Conservation (phyloP, 2,888 invertebrate species). For the Diarsia dahlii region DNA sequence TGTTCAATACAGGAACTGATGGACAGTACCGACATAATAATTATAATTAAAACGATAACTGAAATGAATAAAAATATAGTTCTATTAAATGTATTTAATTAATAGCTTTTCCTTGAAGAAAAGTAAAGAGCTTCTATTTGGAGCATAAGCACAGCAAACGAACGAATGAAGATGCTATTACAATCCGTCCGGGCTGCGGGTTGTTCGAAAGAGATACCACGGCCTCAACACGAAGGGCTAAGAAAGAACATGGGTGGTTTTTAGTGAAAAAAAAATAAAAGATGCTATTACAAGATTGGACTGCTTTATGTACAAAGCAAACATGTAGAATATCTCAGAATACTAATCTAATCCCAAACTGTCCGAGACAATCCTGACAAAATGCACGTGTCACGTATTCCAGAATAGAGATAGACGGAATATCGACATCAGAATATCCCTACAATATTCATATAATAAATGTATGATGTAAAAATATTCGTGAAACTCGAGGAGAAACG, state of each 20-base stretch:
- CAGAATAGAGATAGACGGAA: not conserved
- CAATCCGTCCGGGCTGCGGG: too few species aligned
- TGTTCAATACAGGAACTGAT: too few species aligned
- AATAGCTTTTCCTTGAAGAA: not conserved
- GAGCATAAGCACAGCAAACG: not conserved
- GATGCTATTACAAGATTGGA: not conserved
- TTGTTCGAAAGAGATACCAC: too few species aligned
- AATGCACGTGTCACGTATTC: not conserved
- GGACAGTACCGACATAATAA: too few species aligned
- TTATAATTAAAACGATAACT: too few species aligned
- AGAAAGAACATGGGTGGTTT: too few species aligned
- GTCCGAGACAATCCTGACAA: not conserved
- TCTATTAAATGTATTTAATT: not conserved
- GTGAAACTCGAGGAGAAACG: not conserved
- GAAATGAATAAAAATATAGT: too few species aligned
- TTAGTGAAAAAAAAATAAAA: not conserved
- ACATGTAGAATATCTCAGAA: not conserved
- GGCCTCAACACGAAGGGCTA: too few species aligned
- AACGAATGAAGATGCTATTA: not conserved
- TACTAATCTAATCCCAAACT: not conserved
- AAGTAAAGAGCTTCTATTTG: too few species aligned
- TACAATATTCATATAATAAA: not conserved
- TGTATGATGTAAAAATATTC: conserved; percentile 8
- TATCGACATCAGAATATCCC: not conserved
- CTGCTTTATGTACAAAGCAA: not conserved